phyloP scores from a whole-genome alignment of 2,113 vertebrate genomes.

The Delphinapterus leucas region DNA sequence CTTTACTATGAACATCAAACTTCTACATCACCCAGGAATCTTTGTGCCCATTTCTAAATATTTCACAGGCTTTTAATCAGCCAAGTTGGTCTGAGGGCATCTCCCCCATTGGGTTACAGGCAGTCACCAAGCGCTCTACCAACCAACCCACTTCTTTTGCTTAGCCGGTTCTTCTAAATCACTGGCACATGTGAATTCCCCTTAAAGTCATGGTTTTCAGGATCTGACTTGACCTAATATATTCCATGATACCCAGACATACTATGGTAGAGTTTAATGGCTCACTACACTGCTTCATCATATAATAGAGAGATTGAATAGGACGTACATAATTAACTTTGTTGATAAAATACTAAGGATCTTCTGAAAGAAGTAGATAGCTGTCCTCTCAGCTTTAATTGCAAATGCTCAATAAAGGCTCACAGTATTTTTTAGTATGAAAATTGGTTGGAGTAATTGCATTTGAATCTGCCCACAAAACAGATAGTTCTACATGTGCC shows the following conservation, averaged over 20 bases:
- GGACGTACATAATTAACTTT: background rate
- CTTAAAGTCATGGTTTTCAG: background rate
- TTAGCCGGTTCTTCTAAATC: background rate
- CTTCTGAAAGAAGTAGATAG: background rate
- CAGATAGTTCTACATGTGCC: background rate
- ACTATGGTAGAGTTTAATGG: background rate
- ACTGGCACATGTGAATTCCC: background rate
- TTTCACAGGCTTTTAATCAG: background rate
- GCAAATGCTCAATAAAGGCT: background rate
- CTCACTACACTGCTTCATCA: background rate
- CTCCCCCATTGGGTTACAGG: background rate
- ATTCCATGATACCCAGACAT: background rate
- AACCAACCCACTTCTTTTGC: background rate
- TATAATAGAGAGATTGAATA: background rate
- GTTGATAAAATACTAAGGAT: background rate
- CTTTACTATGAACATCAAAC: background rate
- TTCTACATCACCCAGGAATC: background rate
- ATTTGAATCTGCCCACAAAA: background rate
- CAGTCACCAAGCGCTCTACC: background rate
- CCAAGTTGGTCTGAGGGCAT: background rate
- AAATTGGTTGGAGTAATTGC: background rate
- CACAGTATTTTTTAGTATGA: background rate
- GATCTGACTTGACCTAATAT: background rate
- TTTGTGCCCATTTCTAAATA: background rate
- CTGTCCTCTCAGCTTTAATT: background rate